Base-by-base conservation (phyloP, 1,140 invertebrate genomes). In the Pollicipes pollicipes region DNA sequence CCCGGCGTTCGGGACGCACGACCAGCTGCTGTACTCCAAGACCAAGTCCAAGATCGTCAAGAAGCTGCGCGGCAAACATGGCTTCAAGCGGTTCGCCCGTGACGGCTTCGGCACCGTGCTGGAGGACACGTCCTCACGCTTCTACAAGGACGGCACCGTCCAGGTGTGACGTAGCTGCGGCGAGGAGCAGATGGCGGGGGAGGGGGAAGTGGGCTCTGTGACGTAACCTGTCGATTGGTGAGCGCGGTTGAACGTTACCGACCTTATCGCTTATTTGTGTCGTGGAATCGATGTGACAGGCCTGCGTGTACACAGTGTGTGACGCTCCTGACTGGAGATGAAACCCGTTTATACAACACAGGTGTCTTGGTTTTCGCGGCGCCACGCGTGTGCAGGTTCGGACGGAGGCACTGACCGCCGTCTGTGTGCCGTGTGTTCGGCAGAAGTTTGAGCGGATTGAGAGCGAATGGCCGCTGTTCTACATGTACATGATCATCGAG, bases 391-490 rank as follows among this genome's bases (percentile, higher is more conserved):
- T n/a, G n/a, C n/a, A n/a, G n/a, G n/a, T n/a, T n/a, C n/a, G n/a
- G n/a, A n/a, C n/a, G n/a, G n/a, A n/a, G n/a, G 16, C 32, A 35
- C 32, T 35, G 32, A 35, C 32, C 24, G 73, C 35, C 70, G 2
- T 35, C 4, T 74, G 0, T 68, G 70, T 69, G 66, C 64, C 21
- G 70, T 30, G 66, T 21, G 32, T 28, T 21, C 27, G 73, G 21
- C 78, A 97, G 85, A 88, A 95, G 76, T 99, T 97, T 82, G 94
- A 98, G 78, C 89, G 90, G 29, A 87, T 98, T 66, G 97, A 99
- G 82, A 93, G 91, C 77, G 95, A 99, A 82, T 99, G 97, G 95
- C 97, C 97, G 0, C 78, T 99, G 24, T 98, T 98, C 82, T 96
- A 89, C 77, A 87, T 94, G 30, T 91, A 90, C 78, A 90, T 98